Conservation (phyloP, 2,113 vertebrate genomes). For the Sinosuthora webbiana region DNA sequence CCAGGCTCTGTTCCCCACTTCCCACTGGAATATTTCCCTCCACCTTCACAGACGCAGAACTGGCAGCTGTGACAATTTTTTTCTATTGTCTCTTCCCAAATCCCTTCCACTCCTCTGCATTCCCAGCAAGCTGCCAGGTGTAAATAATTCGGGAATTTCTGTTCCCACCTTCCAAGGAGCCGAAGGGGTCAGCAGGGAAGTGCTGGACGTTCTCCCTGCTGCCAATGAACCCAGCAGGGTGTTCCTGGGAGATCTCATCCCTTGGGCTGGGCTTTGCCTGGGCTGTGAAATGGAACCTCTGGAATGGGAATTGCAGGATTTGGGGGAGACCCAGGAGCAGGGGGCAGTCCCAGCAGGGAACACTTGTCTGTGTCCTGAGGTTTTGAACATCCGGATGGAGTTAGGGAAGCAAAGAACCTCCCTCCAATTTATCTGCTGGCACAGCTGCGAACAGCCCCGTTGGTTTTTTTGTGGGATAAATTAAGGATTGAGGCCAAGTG, state of each 20-base stretch:
- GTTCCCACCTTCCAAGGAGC: neutral
- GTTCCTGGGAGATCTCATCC: neutral
- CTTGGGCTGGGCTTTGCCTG: neutral
- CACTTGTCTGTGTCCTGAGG: no score
- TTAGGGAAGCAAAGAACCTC: neutral
- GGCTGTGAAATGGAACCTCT: neutral
- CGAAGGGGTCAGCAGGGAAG: neutral
- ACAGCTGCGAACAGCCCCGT: neutral
- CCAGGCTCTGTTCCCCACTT: neutral
- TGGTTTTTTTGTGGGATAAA: neutral
- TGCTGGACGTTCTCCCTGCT: rapidly evolving
- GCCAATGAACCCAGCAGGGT: neutral
- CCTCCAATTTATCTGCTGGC: neutral
- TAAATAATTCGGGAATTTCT: neutral
- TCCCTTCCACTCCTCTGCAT: neutral
- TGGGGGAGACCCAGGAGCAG: neutral
- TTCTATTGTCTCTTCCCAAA: neutral
- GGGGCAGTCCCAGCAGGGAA: no score
- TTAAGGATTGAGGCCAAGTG: neutral
- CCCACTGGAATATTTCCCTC: neutral
- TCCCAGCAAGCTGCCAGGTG: neutral
- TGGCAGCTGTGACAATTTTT: neutral
- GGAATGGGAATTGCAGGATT: neutral
- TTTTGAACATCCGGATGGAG: no score
- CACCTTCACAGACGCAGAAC: rapidly evolving